Conservation (phyloP, 2,113 vertebrate species). For the Holacanthus passer region DNA sequence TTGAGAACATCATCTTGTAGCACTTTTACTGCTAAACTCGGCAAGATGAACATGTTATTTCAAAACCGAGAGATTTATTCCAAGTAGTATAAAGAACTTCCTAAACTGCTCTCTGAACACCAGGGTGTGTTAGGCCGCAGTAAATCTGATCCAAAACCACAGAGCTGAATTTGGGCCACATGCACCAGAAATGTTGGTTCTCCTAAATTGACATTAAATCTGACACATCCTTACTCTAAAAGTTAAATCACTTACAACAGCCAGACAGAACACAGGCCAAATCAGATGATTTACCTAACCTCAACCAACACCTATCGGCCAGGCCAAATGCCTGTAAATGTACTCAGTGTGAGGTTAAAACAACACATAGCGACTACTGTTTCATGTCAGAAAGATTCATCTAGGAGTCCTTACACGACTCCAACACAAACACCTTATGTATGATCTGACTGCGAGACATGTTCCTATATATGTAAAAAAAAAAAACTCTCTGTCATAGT, state of each 20-base stretch:
- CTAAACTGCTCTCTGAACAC: slow-evolving; percentile 51
- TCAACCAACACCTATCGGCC: slow-evolving; percentile 53
- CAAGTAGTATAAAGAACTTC: slow-evolving; percentile 62
- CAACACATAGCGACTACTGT: slow-evolving; percentile 64
- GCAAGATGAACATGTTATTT: slow-evolving; percentile 45
- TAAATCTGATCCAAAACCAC: slow-evolving; percentile 72
- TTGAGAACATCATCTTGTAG: slow-evolving; percentile 18
- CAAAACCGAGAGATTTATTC: slow-evolving; percentile 56
- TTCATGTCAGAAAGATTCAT: slow-evolving; percentile 69
- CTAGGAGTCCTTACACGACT: slow-evolving; percentile 25
- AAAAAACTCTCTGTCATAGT: slow-evolving; percentile 1
- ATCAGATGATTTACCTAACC: slow-evolving; percentile 68
- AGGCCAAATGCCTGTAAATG: slow-evolving; percentile 67
- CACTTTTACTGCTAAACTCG: slow-evolving; percentile 46
- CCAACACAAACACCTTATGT: slow-evolving; percentile 67
- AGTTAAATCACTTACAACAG: slow-evolving; percentile 66
- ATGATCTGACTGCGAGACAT: slow-evolving; percentile 47
- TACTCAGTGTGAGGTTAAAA: slow-evolving; percentile 61
- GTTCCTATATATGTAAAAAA: background rate
- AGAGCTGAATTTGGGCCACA: slow-evolving; percentile 59
- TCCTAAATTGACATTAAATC: slow-evolving; percentile 71
- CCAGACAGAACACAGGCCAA: slow-evolving; percentile 42
- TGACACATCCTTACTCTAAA: slow-evolving; percentile 69
- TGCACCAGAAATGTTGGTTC: slow-evolving; percentile 63
- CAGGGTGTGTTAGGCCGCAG: slow-evolving; percentile 62